Evolutionary conservation across 2,888 invertebrate species (phyloP).

Genomic region (Hyppa rectilinea): DNA sequence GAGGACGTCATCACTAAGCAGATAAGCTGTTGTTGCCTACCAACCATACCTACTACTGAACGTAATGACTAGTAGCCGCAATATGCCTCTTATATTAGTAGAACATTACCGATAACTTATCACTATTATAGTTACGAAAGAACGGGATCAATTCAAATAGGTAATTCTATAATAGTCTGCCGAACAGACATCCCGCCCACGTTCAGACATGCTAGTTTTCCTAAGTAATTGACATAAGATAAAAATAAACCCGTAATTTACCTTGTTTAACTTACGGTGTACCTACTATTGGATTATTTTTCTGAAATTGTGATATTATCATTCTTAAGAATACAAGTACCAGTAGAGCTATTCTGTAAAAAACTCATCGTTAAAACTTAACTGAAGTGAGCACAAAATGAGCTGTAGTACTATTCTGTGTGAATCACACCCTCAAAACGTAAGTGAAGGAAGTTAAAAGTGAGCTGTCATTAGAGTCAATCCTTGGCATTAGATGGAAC

Average conservation of each 20-base stretch:
- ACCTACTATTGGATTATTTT: conserved; percentile 4
- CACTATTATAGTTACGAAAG: background rate
- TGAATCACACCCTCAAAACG: too few relatives aligned
- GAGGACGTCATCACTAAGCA: background rate
- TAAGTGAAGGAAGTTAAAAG: too few relatives aligned
- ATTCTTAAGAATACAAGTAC: background rate
- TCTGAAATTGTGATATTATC: background rate
- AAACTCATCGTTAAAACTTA: too few relatives aligned
- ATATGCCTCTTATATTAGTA: background rate
- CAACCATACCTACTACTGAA: background rate
- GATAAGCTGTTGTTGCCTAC: too few relatives aligned
- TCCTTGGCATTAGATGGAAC: too few relatives aligned
- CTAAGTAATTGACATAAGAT: conserved; percentile 1
- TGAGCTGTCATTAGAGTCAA: too few relatives aligned
- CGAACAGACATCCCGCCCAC: conserved; percentile 1
- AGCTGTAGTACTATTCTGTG: too few relatives aligned
- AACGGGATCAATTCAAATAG: conserved; percentile 13
- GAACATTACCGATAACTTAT: background rate
- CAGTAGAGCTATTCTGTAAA: too few relatives aligned
- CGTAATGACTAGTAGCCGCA: too few relatives aligned
- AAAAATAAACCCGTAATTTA: conserved; percentile 10
- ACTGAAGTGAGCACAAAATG: too few relatives aligned
- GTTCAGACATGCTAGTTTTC: background rate
- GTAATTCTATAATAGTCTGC: background rate
- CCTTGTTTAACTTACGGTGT: background rate